Evolutionary conservation across 2,797 vertebrate species (phyloP).

Genomic region (Uromys caudimaculatus): DNA sequence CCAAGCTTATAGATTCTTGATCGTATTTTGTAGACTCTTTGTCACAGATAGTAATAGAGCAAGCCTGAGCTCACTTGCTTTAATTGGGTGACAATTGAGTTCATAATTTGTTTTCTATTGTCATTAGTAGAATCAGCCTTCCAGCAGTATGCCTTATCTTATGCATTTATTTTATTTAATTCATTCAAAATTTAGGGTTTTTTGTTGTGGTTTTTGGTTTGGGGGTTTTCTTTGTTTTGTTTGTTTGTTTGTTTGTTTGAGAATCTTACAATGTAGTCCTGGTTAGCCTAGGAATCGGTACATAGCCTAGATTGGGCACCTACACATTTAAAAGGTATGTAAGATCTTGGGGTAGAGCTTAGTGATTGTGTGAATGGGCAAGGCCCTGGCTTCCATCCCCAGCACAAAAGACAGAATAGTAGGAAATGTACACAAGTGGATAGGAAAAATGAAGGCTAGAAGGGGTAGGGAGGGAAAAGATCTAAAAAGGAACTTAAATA

Average conservation of each 20-base stretch:
- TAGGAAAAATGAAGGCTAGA: not conserved
- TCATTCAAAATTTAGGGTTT: not conserved
- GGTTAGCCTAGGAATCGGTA: not conserved
- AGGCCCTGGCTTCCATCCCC: not conserved
- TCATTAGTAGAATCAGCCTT: conserved; percentile 45
- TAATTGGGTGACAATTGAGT: conserved; percentile 36
- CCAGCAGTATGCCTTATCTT: conserved; percentile 17
- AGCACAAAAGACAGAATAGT: not conserved
- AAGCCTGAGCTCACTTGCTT: conserved; percentile 21
- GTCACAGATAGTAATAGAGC: not conserved
- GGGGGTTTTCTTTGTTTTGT: too few relatives aligned
- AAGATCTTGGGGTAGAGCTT: not conserved
- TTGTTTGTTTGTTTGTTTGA: not conserved
- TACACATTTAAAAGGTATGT: not conserved
- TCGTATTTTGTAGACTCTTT: not conserved
- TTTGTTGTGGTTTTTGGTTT: not conserved
- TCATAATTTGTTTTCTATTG: conserved; percentile 1
- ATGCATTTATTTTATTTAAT: not conserved
- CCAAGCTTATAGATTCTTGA: not conserved
- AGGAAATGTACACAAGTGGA: not conserved
- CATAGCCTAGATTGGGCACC: too few relatives aligned
- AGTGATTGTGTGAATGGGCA: not conserved
- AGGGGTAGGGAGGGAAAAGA: not conserved
- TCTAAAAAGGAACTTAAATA: conserved; percentile 1
- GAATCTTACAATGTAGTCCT: not conserved